phyloP scores from a whole-genome alignment of 2,797 vertebrate species.

The Limosa lapponica region DNA sequence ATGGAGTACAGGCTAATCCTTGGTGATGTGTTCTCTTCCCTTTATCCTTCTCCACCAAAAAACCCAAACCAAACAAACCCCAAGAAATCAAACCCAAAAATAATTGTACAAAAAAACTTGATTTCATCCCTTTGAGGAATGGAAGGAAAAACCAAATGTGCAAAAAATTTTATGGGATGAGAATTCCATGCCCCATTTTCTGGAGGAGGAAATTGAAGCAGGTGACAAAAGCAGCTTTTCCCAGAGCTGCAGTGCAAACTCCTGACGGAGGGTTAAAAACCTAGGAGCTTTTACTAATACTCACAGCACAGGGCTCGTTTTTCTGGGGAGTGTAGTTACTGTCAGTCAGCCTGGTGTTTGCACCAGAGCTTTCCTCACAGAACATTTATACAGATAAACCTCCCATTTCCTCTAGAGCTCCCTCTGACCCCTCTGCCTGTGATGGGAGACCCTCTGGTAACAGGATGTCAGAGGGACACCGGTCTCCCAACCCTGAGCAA shows the following conservation, averaged over 20 bases:
- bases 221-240: neutral
- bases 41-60: neutral
- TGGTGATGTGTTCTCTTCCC: neutral
- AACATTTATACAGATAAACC: neutral
- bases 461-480: too few relatives aligned
- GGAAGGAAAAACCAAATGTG: neutral
- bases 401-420: neutral
- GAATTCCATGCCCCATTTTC: neutral
- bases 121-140: neutral
- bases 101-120: neutral
- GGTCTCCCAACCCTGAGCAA: neutral
- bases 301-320: neutral
- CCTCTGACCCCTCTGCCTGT: neutral
- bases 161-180: neutral
- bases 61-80: neutral
- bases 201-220: neutral
- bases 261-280: neutral
- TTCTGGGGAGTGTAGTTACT: neutral
- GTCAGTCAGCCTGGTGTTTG: neutral
- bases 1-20: neutral
- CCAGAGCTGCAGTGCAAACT: neutral
- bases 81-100: neutral
- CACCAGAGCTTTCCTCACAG: neutral
- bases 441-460: neutral
- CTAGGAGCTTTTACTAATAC: neutral